Evolutionary conservation across 2,113 vertebrate genomes (phyloP).

Genomic region (Agapornis roseicollis): DNA sequence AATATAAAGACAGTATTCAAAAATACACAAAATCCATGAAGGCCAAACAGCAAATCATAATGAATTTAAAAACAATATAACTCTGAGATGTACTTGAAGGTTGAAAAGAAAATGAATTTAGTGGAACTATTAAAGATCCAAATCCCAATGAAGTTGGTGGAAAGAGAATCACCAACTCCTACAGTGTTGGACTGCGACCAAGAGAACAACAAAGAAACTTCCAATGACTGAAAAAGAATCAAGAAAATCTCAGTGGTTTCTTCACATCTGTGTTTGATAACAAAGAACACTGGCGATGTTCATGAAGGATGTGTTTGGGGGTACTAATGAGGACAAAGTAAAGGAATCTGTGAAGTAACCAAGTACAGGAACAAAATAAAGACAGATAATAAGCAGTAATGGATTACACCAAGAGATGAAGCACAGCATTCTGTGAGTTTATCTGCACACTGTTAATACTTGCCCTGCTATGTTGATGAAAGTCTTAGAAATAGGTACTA

Average conservation of each 20-base stretch:
- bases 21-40: neutral
- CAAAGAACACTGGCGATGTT: neutral
- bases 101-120: neutral
- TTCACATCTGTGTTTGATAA: slow-evolving; percentile 61
- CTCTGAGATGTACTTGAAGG: neutral
- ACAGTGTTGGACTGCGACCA: neutral
- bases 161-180: slow-evolving; percentile 6
- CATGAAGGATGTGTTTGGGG: slow-evolving; percentile 33
- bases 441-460: neutral
- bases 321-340: slow-evolving; percentile 43
- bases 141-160: neutral
- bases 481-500: neutral
- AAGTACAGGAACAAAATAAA: slow-evolving; percentile 21
- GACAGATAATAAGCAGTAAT: neutral
- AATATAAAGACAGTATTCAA: neutral
- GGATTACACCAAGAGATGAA: neutral
- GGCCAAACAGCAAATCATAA: neutral
- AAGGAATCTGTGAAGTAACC: slow-evolving; percentile 40
- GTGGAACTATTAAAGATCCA: slow-evolving; percentile 22
- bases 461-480: neutral
- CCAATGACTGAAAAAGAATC: slow-evolving; percentile 25
- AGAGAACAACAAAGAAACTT: slow-evolving; percentile 48
- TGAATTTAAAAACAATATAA: slow-evolving; percentile 18
- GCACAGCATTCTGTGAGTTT: neutral
- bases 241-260: slow-evolving; percentile 46